Evolutionary conservation across 2,113 vertebrate species (phyloP), one percentile per base, ranked within the genome.

Genomic region (Hyla sarda): DNA sequence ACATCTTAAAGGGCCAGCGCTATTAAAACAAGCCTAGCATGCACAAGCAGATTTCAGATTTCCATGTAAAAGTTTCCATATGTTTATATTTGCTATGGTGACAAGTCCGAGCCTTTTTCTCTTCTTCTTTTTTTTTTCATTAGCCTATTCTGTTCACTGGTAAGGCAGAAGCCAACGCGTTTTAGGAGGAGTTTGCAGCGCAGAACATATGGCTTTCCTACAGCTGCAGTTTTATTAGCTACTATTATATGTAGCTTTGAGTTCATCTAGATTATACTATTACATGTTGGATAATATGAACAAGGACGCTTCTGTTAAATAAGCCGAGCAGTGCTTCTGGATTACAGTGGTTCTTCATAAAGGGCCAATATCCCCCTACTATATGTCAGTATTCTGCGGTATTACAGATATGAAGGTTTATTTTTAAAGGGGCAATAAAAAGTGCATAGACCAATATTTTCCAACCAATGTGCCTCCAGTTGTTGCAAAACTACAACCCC

Each of bases 191-290:
- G 67, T 41, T 41, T 41, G 19, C 67, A 37, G 62, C 6, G 14
- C 7, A 17, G 32, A 17, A 69, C 17, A 71, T 69, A 37, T 41
- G 67, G 32, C 34, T 41, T 41, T 23, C 34, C 19, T n/a, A 41
- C 67, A 71, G 67, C 67, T 71, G 67, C 34, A 3, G 34, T 71
- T 71, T 71, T 71, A 71, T 71, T 37, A 23, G 17, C 11, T 71
- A 30, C 32, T 11, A 71, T 71, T 41, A 41, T 41, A 11, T 71
- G 41, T 71, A 37, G n/a, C 67, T 71, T 17, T 41, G 67, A 71
- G 34, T 41, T 71, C 11, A 71, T 71, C 32, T 71, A 23, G 23
- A 41, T 71, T 71, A 41, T 12, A 41, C 67, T 17, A 71, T 71
- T 71, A 71, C 9, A 4, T 23, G 67, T 71, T 71, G 37, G 34